Evolutionary conservation across 2,888 invertebrate species (phyloP).

Genomic region (Heliconius sara): DNA sequence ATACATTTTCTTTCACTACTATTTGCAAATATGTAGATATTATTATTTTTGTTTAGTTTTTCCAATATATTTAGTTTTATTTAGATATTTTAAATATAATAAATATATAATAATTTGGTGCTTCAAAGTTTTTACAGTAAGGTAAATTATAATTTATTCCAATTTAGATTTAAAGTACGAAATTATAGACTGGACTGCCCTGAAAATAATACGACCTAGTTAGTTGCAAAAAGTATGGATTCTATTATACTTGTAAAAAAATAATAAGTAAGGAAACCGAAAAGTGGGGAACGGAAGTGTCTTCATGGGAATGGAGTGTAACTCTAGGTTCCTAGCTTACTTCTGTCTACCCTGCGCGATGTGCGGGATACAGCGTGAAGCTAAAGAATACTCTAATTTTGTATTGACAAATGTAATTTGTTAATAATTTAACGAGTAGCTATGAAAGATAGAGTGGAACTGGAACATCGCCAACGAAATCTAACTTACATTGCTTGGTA

Average conservation of each 20-base stretch:
- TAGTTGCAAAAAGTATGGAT: not conserved
- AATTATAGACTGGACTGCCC: too few relatives aligned
- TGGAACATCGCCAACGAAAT: constrained; percentile 68
- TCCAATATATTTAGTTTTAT: not conserved
- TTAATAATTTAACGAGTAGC: constrained; percentile 34
- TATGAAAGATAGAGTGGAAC: constrained; percentile 54
- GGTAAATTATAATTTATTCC: too few relatives aligned
- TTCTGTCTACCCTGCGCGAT: too few relatives aligned
- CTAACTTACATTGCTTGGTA: constrained; percentile 55
- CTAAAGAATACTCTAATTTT: not conserved
- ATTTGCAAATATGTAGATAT: not conserved
- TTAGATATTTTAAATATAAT: not conserved
- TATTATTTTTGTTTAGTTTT: not conserved
- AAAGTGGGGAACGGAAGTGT: too few relatives aligned
- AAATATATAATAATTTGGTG: not conserved
- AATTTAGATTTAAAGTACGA: too few relatives aligned
- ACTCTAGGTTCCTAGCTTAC: too few relatives aligned
- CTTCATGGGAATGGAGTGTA: too few relatives aligned
- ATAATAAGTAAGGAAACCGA: not conserved
- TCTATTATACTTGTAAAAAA: not conserved
- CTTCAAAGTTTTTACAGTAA: too few relatives aligned
- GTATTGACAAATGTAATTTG: constrained; percentile 6
- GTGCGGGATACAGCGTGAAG: too few relatives aligned
- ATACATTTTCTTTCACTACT: constrained; percentile 9
- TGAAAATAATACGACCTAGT: not conserved